phyloP scores from a whole-genome alignment of 1,140 invertebrate genomes.

The Chymomyza costata region DNA sequence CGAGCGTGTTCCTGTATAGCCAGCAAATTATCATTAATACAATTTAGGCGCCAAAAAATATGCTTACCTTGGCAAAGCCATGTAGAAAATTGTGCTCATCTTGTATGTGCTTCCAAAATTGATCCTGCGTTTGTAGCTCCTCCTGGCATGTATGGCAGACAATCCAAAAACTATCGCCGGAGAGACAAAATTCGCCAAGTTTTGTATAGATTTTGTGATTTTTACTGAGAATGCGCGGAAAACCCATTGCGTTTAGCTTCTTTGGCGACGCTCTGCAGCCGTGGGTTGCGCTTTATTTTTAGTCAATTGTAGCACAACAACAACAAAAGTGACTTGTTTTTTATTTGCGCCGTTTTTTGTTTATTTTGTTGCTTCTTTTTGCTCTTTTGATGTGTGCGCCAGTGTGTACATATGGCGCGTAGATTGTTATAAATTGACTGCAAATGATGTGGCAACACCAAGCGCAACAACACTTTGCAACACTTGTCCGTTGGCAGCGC shows the following conservation, averaged over 20 bases:
- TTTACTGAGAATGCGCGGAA: constrained; percentile 73
- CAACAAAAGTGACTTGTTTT: background rate
- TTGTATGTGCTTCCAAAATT: constrained; percentile 73
- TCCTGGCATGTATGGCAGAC: constrained; percentile 71
- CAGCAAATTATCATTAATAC: background rate
- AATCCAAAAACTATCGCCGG: constrained; percentile 69
- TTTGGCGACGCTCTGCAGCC: constrained; percentile 21
- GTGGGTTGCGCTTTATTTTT: constrained; percentile 34
- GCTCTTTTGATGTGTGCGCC: background rate
- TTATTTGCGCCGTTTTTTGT: background rate
- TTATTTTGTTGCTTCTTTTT: background rate
- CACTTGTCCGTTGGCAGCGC: background rate
- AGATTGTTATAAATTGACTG: no score
- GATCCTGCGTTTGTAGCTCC: constrained; percentile 68
- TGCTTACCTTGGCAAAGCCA: constrained; percentile 51
- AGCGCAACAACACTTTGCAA: background rate
- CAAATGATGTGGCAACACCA: no score
- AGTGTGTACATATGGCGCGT: no score
- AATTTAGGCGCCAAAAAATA: background rate
- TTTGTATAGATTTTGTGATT: constrained; percentile 73
- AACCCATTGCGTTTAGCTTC: constrained; percentile 59
- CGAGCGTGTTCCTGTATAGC: constrained; percentile 49
- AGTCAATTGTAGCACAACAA: constrained; percentile 17
- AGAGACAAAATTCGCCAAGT: constrained; percentile 66
- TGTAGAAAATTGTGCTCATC: constrained; percentile 72